Evolutionary conservation across 2,797 vertebrate species (phyloP).

Genomic region (Sebastes taczanowskii): DNA sequence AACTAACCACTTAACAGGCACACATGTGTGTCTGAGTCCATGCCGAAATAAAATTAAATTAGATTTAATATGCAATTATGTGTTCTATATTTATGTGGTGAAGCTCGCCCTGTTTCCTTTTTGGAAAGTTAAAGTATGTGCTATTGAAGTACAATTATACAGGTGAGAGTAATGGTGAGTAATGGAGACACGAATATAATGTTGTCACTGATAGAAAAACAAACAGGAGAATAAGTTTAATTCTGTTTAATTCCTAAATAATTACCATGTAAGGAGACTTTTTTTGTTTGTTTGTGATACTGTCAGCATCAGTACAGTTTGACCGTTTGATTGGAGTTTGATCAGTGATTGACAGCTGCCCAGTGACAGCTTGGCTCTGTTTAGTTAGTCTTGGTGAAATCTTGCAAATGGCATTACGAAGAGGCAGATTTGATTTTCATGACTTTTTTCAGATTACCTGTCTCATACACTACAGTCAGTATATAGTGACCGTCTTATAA

Average conservation of each 20-base stretch:
- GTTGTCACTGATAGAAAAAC: not conserved
- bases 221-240: not conserved
- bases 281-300: not conserved
- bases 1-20: constrained; percentile 22
- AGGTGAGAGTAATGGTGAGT: not conserved
- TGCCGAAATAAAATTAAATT: constrained; percentile 13
- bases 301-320: no score
- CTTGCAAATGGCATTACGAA: not conserved
- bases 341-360: not conserved
- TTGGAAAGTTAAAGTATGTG: not conserved
- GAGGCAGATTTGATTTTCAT: not conserved
- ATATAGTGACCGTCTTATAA: not conserved
- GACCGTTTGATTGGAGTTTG: not conserved
- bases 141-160: not conserved
- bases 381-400: not conserved
- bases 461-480: not conserved
- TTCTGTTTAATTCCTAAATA: not conserved
- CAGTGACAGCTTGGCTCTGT: not conserved
- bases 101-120: not conserved
- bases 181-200: not conserved
- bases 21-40: not conserved
- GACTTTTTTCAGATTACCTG: not conserved
- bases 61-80: constrained; percentile 13
- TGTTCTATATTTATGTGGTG: constrained; percentile 1
- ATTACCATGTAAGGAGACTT: not conserved